Conservation (phyloP, 2,113 vertebrate genomes). For the Gadus macrocephalus region DNA sequence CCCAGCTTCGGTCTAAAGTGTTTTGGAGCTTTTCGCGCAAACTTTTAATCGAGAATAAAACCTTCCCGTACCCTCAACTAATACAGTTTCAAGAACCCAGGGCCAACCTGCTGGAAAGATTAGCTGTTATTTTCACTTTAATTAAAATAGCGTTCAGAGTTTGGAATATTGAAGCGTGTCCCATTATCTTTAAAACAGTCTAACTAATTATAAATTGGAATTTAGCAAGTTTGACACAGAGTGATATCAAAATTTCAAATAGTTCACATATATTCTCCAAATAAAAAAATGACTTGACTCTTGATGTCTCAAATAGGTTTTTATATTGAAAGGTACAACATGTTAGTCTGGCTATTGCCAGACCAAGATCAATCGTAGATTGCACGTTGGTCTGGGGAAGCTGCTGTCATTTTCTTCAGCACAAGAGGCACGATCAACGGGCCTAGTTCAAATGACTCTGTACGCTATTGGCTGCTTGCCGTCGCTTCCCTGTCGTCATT, state of each 20-base stretch:
- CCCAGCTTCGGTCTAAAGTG: too few species aligned
- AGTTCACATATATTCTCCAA: neutral
- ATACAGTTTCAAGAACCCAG: slow-evolving; percentile 3
- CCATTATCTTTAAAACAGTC: too few species aligned
- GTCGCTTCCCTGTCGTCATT: too few species aligned
- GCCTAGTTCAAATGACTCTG: too few species aligned
- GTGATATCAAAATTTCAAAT: neutral
- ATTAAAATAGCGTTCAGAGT: slow-evolving; percentile 5
- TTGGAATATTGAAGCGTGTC: neutral
- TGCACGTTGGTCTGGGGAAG: too few species aligned
- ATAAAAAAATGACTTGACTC: neutral
- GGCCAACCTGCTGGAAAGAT: neutral
- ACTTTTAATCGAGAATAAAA: slow-evolving; percentile 25
- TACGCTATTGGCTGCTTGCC: too few species aligned
- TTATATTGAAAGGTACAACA: too few species aligned
- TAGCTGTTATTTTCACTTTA: neutral
- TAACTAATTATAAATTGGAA: neutral
- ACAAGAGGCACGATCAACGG: too few species aligned
- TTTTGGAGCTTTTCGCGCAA: slow-evolving; percentile 14
- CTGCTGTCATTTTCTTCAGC: too few species aligned
- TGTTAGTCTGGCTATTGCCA: too few species aligned
- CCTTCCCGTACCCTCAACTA: neutral
- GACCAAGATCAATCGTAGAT: too few species aligned
- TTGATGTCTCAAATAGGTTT: neutral
- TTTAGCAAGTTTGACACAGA: neutral